Evolutionary conservation across 2,797 vertebrate genomes (phyloP).

Genomic region (Clamator glandarius): DNA sequence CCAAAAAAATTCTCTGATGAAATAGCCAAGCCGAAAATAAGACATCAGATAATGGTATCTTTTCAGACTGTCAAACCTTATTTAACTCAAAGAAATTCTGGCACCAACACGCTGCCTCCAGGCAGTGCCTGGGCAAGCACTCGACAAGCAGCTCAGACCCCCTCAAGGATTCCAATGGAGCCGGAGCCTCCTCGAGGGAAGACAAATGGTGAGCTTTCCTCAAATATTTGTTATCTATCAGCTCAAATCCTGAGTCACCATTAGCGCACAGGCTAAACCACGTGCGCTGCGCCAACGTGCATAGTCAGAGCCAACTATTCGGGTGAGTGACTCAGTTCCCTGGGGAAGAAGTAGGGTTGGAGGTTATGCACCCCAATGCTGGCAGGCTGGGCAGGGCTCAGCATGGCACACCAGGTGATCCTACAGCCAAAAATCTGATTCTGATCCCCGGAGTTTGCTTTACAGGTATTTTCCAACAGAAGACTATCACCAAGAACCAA

Average conservation of each 20-base stretch:
- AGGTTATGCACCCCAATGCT: accelerated
- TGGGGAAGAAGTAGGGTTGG: background rate
- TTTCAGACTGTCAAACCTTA: background rate
- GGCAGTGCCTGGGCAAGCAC: background rate
- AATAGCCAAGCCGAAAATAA: background rate
- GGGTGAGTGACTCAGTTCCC: accelerated
- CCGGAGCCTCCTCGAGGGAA: background rate
- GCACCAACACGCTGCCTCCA: accelerated
- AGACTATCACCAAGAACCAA: background rate
- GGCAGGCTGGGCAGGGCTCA: background rate
- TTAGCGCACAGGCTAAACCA: background rate
- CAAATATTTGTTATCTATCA: background rate
- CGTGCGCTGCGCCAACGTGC: background rate
- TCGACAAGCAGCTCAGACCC: background rate
- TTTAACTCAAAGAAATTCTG: background rate
- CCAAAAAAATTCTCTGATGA: background rate
- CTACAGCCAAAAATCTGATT: background rate
- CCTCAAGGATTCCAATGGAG: background rate
- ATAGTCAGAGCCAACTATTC: background rate
- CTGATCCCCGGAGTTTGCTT: background rate
- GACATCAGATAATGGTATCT: background rate
- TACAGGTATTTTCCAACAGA: background rate
- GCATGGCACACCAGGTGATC: accelerated
- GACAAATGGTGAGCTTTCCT: background rate
- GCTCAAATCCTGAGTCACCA: background rate